These are phyloP conservation scores for Cantharis rustica DNA, from an alignment of 2,888 invertebrate genomes.

Conservation along the genomic window DNA sequence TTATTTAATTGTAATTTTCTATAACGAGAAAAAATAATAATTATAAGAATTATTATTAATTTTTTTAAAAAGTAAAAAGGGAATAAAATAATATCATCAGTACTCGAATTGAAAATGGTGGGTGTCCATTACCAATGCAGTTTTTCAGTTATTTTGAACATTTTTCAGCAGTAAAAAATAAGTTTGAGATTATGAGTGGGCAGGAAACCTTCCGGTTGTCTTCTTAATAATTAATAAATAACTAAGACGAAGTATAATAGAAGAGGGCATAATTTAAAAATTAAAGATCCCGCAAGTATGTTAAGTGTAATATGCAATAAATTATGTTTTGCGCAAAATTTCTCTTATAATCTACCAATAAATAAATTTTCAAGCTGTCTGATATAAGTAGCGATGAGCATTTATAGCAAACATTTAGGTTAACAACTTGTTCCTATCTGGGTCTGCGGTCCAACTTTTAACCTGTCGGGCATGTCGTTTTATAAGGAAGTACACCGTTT, in stretches of 20 bases:
- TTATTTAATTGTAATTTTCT: neutral
- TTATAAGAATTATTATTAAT: neutral
- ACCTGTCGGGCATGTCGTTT: conserved; percentile 16
- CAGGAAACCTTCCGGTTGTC: no score
- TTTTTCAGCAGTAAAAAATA: no score
- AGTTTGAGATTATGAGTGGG: no score
- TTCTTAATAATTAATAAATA: neutral
- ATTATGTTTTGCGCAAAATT: neutral
- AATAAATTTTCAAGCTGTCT: conserved; percentile 1
- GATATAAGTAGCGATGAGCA: conserved; percentile 4
- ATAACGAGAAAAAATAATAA: neutral
- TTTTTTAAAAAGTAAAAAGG: neutral
- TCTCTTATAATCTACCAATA: conserved; percentile 1
- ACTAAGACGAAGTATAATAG: neutral
- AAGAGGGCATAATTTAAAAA: neutral
- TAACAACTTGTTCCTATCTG: conserved; percentile 28
- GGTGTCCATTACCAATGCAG: no score
- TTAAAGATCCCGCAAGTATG: neutral
- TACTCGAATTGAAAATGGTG: neutral
- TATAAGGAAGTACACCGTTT: conserved; percentile 24
- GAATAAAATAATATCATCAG: neutral
- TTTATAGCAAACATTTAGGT: conserved; percentile 24
- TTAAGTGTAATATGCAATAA: neutral
- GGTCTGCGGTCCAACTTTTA: conserved; percentile 27
- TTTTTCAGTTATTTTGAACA: no score